A percentile compares a stretch with the other conserved stretches of the same genome.
Evolutionary conservation across 2,797 vertebrate genomes (phyloP).

Genomic region (Cyclura pinguis): DNA sequence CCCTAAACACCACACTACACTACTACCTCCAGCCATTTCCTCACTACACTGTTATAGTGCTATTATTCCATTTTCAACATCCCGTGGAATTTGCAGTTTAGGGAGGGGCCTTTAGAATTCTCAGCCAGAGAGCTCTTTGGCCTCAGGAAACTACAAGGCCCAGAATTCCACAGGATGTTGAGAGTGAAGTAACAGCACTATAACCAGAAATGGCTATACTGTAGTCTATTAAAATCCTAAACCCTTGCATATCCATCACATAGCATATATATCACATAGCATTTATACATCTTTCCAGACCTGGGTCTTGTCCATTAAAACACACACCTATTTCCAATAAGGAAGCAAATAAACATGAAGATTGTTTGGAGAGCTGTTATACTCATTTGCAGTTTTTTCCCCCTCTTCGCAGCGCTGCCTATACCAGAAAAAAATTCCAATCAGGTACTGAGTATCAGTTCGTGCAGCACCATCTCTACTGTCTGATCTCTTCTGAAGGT

Average conservation of each 20-base stretch:
- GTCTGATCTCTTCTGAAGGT: slow-evolving; percentile 23
- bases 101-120: too few relatives aligned
- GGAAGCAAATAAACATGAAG: background rate
- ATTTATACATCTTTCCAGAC: background rate
- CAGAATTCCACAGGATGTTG: too few relatives aligned
- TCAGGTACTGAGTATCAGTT: slow-evolving; percentile 3
- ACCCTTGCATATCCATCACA: background rate
- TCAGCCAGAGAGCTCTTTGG: too few relatives aligned
- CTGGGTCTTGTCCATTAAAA: background rate
- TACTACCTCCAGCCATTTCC: too few relatives aligned
- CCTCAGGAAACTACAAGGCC: too few relatives aligned
- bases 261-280: background rate
- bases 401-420: background rate
- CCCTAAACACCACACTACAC: background rate
- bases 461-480: background rate
- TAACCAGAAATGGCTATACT: too few relatives aligned
- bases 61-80: too few relatives aligned
- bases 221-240: background rate
- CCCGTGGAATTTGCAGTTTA: too few relatives aligned
- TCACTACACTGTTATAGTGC: too few relatives aligned
- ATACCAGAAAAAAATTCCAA: background rate
- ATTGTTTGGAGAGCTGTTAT: background rate
- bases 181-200: too few relatives aligned
- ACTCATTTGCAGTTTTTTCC: background rate
- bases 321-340: background rate